These are phyloP conservation scores for Acanthoscelides obtectus DNA, from an alignment of 2,888 invertebrate species.

Conservation along the genomic window DNA sequence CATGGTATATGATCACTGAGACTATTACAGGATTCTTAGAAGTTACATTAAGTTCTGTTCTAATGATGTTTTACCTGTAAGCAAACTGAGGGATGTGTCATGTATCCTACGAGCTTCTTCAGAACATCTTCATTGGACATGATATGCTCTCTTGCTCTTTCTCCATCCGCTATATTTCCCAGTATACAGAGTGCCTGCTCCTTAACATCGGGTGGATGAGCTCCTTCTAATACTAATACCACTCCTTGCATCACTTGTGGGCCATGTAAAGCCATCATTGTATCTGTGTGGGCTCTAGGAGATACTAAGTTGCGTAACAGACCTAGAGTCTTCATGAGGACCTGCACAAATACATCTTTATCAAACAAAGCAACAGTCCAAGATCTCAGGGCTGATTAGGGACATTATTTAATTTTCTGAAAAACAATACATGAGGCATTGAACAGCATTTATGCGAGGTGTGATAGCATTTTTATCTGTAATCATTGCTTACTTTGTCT, in stretches of 20 bases:
- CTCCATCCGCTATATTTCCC: conserved; percentile 90
- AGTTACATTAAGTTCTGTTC: too few species aligned
- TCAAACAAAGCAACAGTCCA: too few species aligned
- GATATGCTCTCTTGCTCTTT: conserved; percentile 82
- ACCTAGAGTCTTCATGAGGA: conserved; percentile 90
- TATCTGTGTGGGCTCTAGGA: conserved; percentile 83
- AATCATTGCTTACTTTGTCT: too few species aligned
- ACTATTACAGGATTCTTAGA: too few species aligned
- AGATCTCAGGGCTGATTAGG: too few species aligned
- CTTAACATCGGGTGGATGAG: conserved; percentile 81
- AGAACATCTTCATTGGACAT: conserved; percentile 91
- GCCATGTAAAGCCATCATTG: conserved; percentile 70
- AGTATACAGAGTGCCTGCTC: conserved; percentile 92
- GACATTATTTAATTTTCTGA: too few species aligned
- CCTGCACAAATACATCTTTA: too few species aligned
- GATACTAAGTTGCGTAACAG: conserved; percentile 82
- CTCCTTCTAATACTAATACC: conserved; percentile 80
- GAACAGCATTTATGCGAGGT: too few species aligned
- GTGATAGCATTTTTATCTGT: too few species aligned
- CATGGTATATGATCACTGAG: too few species aligned
- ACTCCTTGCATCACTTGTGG: conserved; percentile 54
- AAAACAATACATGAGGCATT: too few species aligned
- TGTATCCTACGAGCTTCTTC: conserved; percentile 81
- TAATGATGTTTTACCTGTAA: conserved; percentile 57
- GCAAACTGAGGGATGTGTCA: conserved; percentile 79